Evolutionary conservation across 2,113 vertebrate species (phyloP), one percentile per base, ranked within the genome.

Genomic region (Gorsachius goisagi): DNA sequence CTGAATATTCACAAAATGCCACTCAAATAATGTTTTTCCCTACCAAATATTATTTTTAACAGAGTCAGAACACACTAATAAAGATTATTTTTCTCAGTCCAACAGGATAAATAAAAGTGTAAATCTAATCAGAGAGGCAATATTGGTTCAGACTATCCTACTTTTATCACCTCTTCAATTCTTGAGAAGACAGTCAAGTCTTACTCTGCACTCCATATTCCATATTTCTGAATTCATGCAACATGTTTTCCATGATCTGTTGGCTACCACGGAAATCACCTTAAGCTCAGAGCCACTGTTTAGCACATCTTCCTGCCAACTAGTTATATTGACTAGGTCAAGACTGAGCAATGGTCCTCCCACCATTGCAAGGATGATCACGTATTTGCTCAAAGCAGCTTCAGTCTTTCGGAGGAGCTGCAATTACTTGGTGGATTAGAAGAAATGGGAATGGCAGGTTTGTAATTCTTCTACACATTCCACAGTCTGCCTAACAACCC

Each of bases 301-400:
- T 18, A 69, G 9, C 8, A 41, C 22, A 27, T 63, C 32, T 67
- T 32, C 35, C 33, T 59, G 14, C 9, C 9, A 52, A 30, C 2
- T 37, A 33, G 21, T 39, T 73, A 41, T 35, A 41, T 3, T 68
- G 19, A 53, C 23, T 49, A 68, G 8, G 23, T 52, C n/a, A 87
- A 74, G 23, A 69, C 32, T 26, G 26, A 85, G 17, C 33, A 81
- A 30, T 2, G 4, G 20, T 33, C 28, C 27, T 81, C 21, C 14
- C 58, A 81, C 32, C 37, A 1, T 67, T 2, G 1, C 0, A 1
- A 45, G 27, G 16, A 41, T 22, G 18, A 52, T 23, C 28, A 15
- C 2, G 5, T 50, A 21, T 44, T 77, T 55, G 15, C n/a, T 37
- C 17, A 66, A 81, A 72, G 30, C 27, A 71, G 17, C 32, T 71